Percentiles rank a stretch among this genome's conserved stretches.
These are phyloP conservation scores for Alsophila aescularia DNA, from an alignment of 2,888 invertebrate genomes.

Conservation along the genomic window DNA sequence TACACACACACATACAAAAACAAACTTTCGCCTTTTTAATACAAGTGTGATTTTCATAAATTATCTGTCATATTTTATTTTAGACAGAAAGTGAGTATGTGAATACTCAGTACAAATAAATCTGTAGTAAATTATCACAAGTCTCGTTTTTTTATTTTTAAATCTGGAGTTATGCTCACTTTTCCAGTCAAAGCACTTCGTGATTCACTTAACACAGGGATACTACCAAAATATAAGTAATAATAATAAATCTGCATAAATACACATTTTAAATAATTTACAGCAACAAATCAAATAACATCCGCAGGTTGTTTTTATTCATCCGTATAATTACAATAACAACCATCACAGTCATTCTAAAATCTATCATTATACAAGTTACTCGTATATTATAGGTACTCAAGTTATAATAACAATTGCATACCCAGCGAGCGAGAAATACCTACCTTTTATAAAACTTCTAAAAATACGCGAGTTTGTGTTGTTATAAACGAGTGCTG, in stretches of 20 bases:
- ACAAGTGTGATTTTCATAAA: too few relatives aligned
- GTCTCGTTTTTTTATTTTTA: not conserved
- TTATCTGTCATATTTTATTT: too few relatives aligned
- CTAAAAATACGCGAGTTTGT: conserved; percentile 79
- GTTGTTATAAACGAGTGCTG: conserved; percentile 77
- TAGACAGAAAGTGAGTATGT: too few relatives aligned
- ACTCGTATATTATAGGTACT: conserved; percentile 21
- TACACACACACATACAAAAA: too few relatives aligned
- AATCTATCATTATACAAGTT: not conserved
- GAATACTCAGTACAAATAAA: too few relatives aligned
- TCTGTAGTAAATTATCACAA: too few relatives aligned
- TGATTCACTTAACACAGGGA: not conserved
- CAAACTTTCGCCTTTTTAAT: too few relatives aligned
- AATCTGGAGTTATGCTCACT: not conserved
- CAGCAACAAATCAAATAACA: not conserved
- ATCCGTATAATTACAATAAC: not conserved
- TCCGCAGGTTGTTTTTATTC: not conserved
- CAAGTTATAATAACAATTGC: conserved; percentile 59
- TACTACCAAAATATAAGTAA: not conserved
- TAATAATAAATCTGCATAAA: not conserved
- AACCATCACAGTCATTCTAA: not conserved
- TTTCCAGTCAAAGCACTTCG: conserved; percentile 3
- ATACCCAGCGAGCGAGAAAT: conserved; percentile 56
- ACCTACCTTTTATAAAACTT: conserved; percentile 78
- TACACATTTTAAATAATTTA: not conserved